Conservation (phyloP, 2,888 invertebrate genomes). For the Nebria salina region DNA sequence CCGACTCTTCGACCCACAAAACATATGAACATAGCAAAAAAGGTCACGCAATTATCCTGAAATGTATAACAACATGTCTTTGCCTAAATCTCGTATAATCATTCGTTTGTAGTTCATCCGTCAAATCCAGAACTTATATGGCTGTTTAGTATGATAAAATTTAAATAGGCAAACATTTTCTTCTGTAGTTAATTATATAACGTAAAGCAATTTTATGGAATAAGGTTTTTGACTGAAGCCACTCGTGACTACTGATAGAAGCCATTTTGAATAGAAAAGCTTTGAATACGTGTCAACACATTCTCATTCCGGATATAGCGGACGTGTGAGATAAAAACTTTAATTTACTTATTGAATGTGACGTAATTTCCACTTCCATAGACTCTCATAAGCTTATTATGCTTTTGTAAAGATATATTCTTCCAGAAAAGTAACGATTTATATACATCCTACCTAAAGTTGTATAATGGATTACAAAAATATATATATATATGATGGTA, state of each 20-base stretch:
- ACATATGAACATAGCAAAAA: too few relatives aligned
- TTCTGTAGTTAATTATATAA: neutral
- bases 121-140: neutral
- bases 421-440: neutral
- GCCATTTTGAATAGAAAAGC: neutral
- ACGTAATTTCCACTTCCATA: neutral
- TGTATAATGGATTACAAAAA: neutral
- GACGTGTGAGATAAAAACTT: neutral
- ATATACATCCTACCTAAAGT: neutral
- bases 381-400: neutral
- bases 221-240: neutral
- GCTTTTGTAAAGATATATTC: neutral
- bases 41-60: too few relatives aligned
- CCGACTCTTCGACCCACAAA: neutral
- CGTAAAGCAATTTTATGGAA: neutral
- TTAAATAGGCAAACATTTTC: neutral
- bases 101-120: neutral
- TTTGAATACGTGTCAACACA: neutral
- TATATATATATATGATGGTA: neutral
- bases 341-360: neutral
- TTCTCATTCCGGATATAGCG: neutral
- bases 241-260: neutral
- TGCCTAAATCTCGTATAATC: too few relatives aligned
- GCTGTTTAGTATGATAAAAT: neutral
- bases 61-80: too few relatives aligned